Evolutionary conservation across 2,797 vertebrate species (phyloP).

Genomic region (Erithacus rubecula): DNA sequence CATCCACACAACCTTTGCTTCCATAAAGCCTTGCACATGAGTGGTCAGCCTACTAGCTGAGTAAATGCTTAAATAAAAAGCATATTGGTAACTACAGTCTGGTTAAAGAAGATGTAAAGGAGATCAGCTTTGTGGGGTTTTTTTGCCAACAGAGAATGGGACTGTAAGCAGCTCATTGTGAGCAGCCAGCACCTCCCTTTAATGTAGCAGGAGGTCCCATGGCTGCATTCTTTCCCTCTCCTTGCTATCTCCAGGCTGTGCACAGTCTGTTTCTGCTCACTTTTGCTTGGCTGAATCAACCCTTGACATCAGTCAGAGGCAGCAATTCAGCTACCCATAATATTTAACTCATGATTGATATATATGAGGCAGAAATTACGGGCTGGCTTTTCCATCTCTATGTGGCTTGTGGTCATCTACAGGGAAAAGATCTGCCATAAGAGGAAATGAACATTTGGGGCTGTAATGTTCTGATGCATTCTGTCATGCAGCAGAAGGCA

Average conservation of each 20-base stretch:
- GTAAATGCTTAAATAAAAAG: slow-evolving; percentile 1
- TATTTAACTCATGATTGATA: slow-evolving; percentile 32
- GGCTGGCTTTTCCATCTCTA: not conserved
- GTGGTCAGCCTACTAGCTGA: not conserved
- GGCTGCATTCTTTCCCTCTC: not conserved
- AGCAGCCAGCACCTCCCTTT: not conserved
- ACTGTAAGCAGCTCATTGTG: not conserved
- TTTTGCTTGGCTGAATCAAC: not conserved
- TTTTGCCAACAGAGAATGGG: not conserved
- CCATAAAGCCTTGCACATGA: not conserved
- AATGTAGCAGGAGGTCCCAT: not conserved
- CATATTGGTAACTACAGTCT: not conserved
- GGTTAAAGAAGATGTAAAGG: not conserved
- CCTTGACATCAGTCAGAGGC: not conserved
- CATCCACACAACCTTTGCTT: slow-evolving; percentile 13
- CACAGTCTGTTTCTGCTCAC: not conserved
- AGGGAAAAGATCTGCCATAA: not conserved
- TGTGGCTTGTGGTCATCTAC: not conserved
- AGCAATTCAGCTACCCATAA: not conserved
- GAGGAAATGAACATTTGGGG: not conserved
- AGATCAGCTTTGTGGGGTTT: not conserved
- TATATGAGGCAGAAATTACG: not conserved
- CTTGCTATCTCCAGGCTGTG: not conserved
- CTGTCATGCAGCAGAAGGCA: not conserved
- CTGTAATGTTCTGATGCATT: not conserved